phyloP scores from a whole-genome alignment of 2,113 vertebrate species.

The Tachysurus fulvidraco region DNA sequence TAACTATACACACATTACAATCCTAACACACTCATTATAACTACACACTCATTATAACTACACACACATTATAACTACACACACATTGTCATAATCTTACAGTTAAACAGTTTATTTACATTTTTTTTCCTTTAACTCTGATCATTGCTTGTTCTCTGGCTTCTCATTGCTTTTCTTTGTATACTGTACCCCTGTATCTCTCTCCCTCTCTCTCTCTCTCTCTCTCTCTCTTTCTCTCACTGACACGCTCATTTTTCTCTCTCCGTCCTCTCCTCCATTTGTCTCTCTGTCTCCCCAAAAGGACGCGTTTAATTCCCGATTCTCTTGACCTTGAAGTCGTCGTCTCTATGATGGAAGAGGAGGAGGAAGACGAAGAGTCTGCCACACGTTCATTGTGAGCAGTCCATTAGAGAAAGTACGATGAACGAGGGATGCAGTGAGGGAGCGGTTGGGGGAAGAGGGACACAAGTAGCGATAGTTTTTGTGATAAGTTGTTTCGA shows the following conservation, averaged over 20 bases:
- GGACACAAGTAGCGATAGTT: constrained; percentile 78
- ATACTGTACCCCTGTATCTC: too few relatives aligned
- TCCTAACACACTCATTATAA: not conserved
- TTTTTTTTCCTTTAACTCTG: not conserved
- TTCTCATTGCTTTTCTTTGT: not conserved
- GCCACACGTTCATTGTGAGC: constrained; percentile 74
- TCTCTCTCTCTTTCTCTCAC: constrained; percentile 10
- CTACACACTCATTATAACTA: not conserved
- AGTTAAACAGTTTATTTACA: not conserved
- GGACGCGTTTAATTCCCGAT: constrained; percentile 60
- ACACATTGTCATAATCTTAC: not conserved
- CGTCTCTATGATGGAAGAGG: constrained; percentile 55
- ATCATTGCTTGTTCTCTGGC: not conserved
- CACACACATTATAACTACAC: not conserved
- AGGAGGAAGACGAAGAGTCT: constrained; percentile 77
- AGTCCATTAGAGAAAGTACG: constrained; percentile 86
- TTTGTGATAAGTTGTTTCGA: constrained; percentile 88
- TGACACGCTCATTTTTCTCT: constrained; percentile 57
- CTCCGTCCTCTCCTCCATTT: constrained; percentile 59
- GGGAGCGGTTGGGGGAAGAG: constrained; percentile 51
- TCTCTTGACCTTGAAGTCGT: constrained; percentile 76
- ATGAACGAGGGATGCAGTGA: constrained; percentile 60
- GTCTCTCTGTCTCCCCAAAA: constrained; percentile 70
- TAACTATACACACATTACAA: not conserved
- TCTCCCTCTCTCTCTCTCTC: constrained; percentile 33